Conservation (phyloP, 2,888 invertebrate species). For the Aplocera efformata region DNA sequence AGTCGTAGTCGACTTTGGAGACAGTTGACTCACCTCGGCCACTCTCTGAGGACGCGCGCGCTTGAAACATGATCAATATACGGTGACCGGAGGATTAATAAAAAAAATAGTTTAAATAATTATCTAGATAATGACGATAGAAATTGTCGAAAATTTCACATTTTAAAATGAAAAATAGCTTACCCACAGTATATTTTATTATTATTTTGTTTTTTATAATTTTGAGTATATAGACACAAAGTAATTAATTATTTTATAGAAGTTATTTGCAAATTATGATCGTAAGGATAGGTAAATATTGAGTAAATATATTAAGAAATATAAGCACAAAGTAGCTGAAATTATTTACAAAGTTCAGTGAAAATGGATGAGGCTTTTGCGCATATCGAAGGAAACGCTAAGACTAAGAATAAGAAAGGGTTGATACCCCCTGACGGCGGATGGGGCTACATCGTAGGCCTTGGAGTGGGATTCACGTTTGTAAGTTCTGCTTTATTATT, state of each 20-base stretch:
- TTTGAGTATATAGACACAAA: too few species aligned
- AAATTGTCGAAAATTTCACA: too few species aligned
- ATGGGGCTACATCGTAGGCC: conserved; percentile 88
- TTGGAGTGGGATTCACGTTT: conserved; percentile 87
- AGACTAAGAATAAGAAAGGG: conserved; percentile 38
- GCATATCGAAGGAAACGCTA: conserved; percentile 50
- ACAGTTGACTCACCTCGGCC: conserved; percentile 3
- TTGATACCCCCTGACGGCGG: conserved; percentile 85
- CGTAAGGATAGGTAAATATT: too few species aligned
- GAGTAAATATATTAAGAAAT: too few species aligned
- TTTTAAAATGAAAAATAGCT: too few species aligned
- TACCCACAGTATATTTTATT: too few species aligned
- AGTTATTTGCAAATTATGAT: too few species aligned
- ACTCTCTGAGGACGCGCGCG: conserved; percentile 3
- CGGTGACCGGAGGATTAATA: conserved; percentile 2
- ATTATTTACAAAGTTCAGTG: conserved; percentile 9
- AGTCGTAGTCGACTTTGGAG: not conserved
- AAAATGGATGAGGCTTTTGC: conserved; percentile 73
- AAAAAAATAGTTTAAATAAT: too few species aligned
- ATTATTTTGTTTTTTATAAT: too few species aligned
- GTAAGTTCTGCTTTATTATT: conserved; percentile 76
- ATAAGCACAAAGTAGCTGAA: conserved; percentile 7
- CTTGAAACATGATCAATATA: conserved; percentile 9
- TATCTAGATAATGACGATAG: too few species aligned
- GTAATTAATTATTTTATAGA: too few species aligned